Evolutionary conservation across 2,888 invertebrate species (phyloP), one percentile per base, ranked within the genome.

Genomic region (Ditula angustiorana): DNA sequence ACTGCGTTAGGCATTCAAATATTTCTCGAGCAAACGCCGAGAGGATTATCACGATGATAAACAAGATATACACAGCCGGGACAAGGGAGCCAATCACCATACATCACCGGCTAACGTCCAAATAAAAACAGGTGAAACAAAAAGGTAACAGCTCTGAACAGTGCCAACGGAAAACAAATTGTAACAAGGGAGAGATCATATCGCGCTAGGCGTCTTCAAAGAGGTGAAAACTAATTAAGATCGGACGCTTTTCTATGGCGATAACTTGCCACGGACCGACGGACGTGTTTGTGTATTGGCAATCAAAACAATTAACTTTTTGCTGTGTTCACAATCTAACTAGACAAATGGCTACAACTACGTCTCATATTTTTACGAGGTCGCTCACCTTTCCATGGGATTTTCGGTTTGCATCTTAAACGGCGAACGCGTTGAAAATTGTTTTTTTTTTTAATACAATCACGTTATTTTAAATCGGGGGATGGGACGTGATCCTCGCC

Each of bases 191-290:
- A 79, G 83, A 85, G 92, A 92, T 92, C 78, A 81, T 92, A 92
- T 92, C 92, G 79, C 75, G 71, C 87, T 87, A 92, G 91, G 87
- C 90, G 89, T 88, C 90, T 88, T 90, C 83, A 87, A 88, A 90
- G 86, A 90, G 85, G 89, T 90, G 90, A 92, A 90, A 92, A 91
- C 90, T 92, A 92, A 92, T 92, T 92, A 92, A 92, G 92, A 92
- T 92, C 91, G 87, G 85, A 80, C 82, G 89, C 87, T 92, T 91
- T 91, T 88, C 92, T 89, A 86, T 80, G 83, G 84, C 89, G 92
- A 92, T 92, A 92, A 90, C 86, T 90, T 80, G 82, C 80, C 75
- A 72, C 82, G 81, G 87, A 87, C 87, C 82, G 86, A 85, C 84
- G 82, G 85, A 83, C 86, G 82, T 87, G 85, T 88, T 87, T 87